Evolutionary conservation across 2,797 vertebrate genomes (phyloP).

Genomic region (Gymnothorax javanicus): DNA sequence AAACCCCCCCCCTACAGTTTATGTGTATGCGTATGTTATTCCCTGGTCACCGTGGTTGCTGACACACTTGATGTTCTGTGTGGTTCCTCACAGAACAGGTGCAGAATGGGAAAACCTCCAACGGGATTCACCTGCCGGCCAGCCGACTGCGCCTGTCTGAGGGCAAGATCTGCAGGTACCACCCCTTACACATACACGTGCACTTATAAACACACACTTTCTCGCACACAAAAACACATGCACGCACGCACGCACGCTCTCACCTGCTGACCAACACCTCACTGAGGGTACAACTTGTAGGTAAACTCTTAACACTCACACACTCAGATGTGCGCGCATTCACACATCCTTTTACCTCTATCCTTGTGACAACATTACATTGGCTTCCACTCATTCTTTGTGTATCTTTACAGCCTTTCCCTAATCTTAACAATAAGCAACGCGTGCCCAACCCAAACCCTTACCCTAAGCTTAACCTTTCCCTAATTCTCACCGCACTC

Average conservation of each 20-base stretch:
- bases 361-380: too few relatives aligned
- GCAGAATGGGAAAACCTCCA: constrained; percentile 90
- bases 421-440: too few relatives aligned
- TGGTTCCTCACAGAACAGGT: constrained; percentile 72
- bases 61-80: neutral
- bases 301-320: too few relatives aligned
- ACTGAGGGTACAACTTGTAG: too few relatives aligned
- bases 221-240: neutral
- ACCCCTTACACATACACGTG: neutral
- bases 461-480: too few relatives aligned
- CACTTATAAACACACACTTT: too few relatives aligned
- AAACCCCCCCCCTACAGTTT: neutral
- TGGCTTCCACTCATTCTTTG: too few relatives aligned
- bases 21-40: too few relatives aligned
- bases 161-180: constrained; percentile 78
- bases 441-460: too few relatives aligned
- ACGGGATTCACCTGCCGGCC: constrained; percentile 87
- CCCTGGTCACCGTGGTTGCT: neutral
- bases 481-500: too few relatives aligned
- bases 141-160: constrained; percentile 82
- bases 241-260: neutral
- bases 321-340: too few relatives aligned
- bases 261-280: neutral
- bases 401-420: too few relatives aligned
- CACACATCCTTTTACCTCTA: neutral